Percentiles rank a stretch among this genome's conserved stretches.
These are phyloP conservation scores for Pangasianodon gigas DNA, from an alignment of 2,113 vertebrate species.

Conservation along the genomic window DNA sequence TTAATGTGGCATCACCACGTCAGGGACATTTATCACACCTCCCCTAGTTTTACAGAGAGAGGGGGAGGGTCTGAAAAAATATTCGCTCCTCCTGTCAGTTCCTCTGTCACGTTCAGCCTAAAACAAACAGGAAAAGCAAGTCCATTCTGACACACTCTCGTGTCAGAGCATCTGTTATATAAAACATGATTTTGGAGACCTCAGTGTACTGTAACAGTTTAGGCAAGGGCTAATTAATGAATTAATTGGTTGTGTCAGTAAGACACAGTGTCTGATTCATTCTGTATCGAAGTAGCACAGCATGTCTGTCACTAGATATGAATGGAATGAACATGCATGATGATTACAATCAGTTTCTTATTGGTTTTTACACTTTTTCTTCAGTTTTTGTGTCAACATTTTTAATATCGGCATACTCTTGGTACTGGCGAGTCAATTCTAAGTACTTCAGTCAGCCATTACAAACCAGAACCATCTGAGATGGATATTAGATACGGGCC, in stretches of 20 bases:
- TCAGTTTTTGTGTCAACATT: background rate
- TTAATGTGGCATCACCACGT: conserved; percentile 61
- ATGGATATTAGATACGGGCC: background rate
- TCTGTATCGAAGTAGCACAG: background rate
- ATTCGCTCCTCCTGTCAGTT: conserved; percentile 67
- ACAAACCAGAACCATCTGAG: background rate
- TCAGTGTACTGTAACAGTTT: conserved; percentile 63
- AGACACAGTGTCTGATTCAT: conserved; percentile 46
- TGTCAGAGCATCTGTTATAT: conserved; percentile 70
- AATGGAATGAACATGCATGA: background rate
- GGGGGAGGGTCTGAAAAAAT: conserved; percentile 72
- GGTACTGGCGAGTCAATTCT: too few relatives aligned
- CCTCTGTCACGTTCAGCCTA: conserved; percentile 62
- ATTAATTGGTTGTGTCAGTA: conserved; percentile 75
- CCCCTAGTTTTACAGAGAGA: conserved; percentile 47
- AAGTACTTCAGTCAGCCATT: background rate
- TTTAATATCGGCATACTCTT: background rate
- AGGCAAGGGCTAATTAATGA: conserved; percentile 72
- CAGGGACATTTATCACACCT: conserved; percentile 74
- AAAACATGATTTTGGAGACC: conserved; percentile 60
- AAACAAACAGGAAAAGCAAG: conserved; percentile 58
- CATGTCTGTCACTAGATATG: conserved; percentile 5
- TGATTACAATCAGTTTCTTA: background rate
- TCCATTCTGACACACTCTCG: conserved; percentile 62
- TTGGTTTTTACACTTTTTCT: background rate